Evolutionary conservation across 1,140 invertebrate genomes (phyloP), one percentile per base, ranked within the genome.

Genomic region (Linepithema humile): DNA sequence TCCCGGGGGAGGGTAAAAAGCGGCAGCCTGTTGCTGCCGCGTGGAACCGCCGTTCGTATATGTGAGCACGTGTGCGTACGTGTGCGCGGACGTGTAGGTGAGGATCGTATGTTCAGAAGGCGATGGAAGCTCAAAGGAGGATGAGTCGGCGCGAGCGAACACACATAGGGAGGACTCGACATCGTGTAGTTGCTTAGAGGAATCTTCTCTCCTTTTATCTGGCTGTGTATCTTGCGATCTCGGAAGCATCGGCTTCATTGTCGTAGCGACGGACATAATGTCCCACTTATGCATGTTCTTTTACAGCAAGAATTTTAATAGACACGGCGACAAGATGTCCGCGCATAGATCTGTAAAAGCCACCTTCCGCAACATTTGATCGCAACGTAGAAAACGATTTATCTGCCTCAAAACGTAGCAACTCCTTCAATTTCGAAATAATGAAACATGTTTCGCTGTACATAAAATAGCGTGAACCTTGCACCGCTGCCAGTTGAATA

Each of bases 1-100:
- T 59, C 43, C 32, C 59, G 45, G 50, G 23, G 48, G 65, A 72
- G 77, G 69, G 67, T 64, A 78, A 85, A 77, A 84, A 90, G 85
- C 85, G 86, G 87, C 91, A 92, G 92, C 93, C 93, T 94, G 93
- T 94, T 94, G 93, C 93, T 93, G 92, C 74, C 88, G 83, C 88
- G 91, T 92, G 90, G 90, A 87, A 86, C 88, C 73, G 84, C 82
- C 67, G 78, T 20, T 70, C 83, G 87, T 91, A 86, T 89, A 88
- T 91, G 90, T 74, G 72, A n/a, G 43, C 26, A 55, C 48, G 72
- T 69, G 12, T 38, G 43, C 29, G 17, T 35, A 20, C 15, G 40
- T 35, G 40, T 4, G 67, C 10, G 45, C n/a, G 15, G 15, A 7
- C 6, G n/a, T 84, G 87, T 91, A 87, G 88, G 88, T 89, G 88